Evolutionary conservation across 2,113 vertebrate genomes (phyloP), one percentile per base, ranked within the genome.

Genomic region (Tyrannus savana): DNA sequence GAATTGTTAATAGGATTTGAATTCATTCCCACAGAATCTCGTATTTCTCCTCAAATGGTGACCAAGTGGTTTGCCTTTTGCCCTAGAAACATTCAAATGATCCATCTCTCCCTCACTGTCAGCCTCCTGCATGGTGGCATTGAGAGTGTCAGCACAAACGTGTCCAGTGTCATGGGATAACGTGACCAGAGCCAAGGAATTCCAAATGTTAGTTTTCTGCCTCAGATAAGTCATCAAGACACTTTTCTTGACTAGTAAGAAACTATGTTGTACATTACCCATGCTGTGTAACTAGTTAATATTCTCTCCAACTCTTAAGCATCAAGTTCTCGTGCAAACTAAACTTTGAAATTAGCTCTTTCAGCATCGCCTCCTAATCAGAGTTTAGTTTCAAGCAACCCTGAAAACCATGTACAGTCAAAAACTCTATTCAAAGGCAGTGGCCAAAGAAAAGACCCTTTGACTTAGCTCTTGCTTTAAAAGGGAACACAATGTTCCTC

Each of bases 181-280:
- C 47, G n/a, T 3, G 7, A 28, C 17, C 18, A 72, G 23, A 67
- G 17, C 21, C 46, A 30, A 58, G 49, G 37, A 85, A 90, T 37
- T 14, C 21, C 0, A 0, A 8, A 35, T 41, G 7, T 14, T 39
- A 19, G 19, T 25, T 27, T 56, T n/a, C 49, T 92, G n/a, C 27
- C 58, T 83, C 50, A 47, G 7, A n/a, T 18, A 19, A 19, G 24
- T 19, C 3, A 0, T 22, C 58, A 58, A 50, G 30, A 9, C n/a
- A 33, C 19, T 46, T 60, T 82, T 46, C n/a, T 52, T 52, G 50
- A 52, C 27, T 28, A 52, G 50, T 28, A 28, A 52, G 8, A 19
- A n/a, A 76, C 46, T n/a, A n/a, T 8, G 58, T 47, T 66, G 37
- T 86, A 7, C 2, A 3, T 30, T 52, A n/a, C 30, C 14, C 21